Evolutionary conservation across 2,888 invertebrate genomes (phyloP), one percentile per base, ranked within the genome.

Genomic region (Molorchus minor): DNA sequence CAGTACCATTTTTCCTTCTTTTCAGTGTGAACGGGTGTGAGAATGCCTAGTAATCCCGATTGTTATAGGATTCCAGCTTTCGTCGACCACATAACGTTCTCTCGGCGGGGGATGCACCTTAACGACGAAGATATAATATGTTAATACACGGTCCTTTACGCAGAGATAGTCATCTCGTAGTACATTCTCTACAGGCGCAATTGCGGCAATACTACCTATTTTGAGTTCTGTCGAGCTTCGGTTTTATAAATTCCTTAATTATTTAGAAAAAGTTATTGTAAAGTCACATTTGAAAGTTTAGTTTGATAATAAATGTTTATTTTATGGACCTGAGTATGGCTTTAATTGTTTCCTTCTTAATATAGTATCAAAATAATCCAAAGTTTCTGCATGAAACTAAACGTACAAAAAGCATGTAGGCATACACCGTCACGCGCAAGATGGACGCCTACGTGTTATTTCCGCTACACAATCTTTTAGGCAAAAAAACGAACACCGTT

Each of bases 1-100:
- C 15, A n/a, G 10, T 3, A 16, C 15, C 16, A 17, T 40, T 38
- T 33, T 52, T 40, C 12, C 29, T 29, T 45, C 35, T 44, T 36
- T 35, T 30, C 38, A 38, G 58, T 29, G 25, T 41, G 56, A 54
- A 38, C 29, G 56, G 25, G 54, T 12, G 33, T 33, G 56, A 38
- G 46, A 58, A 63, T 25, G 56, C 66, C 54, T 51, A 61, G 68
- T 68, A 70, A 70, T 65, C 59, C 64, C 58, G 63, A 66, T 68
- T 68, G 67, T 70, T 70, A 70, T 70, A 70, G 70, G 70, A 63
- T 64, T 49, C 56, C 64, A 60, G 59, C 51, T 45, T 49, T 49
- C 49, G 25, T 49, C 49, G 21, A 16, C 49, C 21, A 16, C 38
- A 16, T 41, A 36, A 25, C 29, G 40, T 51, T 38, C 40, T 38